Conservation (phyloP, 2,113 vertebrate species). For the Rhegmatorhina hoffmannsi region DNA sequence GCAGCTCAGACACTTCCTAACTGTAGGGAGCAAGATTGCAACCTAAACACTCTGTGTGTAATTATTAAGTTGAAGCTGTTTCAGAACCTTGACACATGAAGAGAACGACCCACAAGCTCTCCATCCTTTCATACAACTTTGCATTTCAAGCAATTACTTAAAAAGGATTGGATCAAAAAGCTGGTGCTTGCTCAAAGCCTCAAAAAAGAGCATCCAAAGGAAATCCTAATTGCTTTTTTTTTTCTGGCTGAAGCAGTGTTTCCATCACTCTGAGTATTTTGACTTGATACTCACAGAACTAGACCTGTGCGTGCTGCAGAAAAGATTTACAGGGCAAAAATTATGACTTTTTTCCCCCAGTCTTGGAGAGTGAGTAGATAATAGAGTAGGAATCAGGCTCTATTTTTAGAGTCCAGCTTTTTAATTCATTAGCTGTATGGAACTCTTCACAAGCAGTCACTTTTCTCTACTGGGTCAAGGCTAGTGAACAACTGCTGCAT, state of each 20-base stretch:
- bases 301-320: neutral
- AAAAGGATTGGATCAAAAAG: neutral
- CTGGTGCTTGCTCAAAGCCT: neutral
- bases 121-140: neutral
- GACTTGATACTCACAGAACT: neutral
- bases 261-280: neutral
- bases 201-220: neutral
- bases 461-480: conserved; percentile 11
- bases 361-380: neutral
- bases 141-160: neutral
- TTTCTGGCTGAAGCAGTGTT: neutral
- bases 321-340: neutral
- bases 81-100: conserved; percentile 25
- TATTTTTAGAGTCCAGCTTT: conserved; percentile 22
- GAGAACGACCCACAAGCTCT: neutral
- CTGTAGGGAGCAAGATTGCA: neutral
- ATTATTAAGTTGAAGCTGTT: conserved; percentile 7
- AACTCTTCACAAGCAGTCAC: neutral
- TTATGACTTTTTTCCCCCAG: neutral
- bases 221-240: neutral
- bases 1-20: conserved; percentile 6
- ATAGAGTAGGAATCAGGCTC: neutral
- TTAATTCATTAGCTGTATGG: conserved; percentile 10
- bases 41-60: neutral
- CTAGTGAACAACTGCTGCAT: neutral